phyloP scores from a whole-genome alignment of 2,888 invertebrate species.

The Kryphioiulus occultus region DNA sequence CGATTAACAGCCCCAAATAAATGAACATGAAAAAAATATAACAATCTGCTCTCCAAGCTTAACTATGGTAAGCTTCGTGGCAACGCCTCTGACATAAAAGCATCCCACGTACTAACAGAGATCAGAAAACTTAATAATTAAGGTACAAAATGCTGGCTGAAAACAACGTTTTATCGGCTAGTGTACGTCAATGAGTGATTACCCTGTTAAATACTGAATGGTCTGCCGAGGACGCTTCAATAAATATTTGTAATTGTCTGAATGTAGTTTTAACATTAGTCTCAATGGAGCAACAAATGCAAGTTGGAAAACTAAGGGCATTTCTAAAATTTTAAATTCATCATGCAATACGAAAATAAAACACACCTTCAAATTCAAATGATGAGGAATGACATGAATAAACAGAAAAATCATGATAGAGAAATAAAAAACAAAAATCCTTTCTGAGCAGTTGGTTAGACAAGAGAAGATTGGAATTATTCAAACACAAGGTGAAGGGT shows the following conservation, averaged over 20 bases:
- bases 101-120: neutral
- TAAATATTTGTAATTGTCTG: neutral
- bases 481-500: too few relatives aligned
- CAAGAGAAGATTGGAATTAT: too few relatives aligned
- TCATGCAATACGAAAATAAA: neutral
- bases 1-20: conserved; percentile 7
- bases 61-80: neutral
- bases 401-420: neutral
- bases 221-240: neutral
- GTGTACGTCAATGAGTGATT: conserved; percentile 29
- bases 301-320: neutral
- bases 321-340: neutral
- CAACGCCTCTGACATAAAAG: neutral
- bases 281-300: neutral
- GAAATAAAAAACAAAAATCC: neutral
- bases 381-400: neutral
- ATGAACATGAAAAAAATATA: neutral
- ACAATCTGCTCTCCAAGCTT: conserved; percentile 36
- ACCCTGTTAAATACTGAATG: neutral
- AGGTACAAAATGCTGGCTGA: neutral
- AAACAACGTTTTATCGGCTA: neutral
- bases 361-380: neutral
- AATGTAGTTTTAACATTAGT: neutral
- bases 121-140: neutral
- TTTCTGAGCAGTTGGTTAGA: neutral